Evolutionary conservation across 2,888 invertebrate genomes (phyloP).

Genomic region (Hybos culiciformis): DNA sequence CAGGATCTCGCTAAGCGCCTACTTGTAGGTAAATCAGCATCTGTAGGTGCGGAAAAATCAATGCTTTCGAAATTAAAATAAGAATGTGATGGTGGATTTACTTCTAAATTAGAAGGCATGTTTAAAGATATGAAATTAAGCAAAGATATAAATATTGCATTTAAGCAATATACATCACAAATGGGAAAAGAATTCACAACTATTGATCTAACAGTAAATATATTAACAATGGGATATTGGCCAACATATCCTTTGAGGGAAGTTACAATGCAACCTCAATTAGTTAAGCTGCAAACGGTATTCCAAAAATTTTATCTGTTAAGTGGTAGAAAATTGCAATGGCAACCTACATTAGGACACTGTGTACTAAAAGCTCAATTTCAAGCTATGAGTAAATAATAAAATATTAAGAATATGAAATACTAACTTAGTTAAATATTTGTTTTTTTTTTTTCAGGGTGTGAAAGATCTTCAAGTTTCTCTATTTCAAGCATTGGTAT

Average conservation of each 20-base stretch:
- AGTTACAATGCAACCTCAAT: conserved; percentile 77
- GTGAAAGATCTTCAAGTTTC: conserved; percentile 94
- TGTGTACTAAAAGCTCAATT: conserved; percentile 87
- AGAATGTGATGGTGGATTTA: conserved; percentile 98
- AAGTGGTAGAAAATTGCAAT: conserved; percentile 92
- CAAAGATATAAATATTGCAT: conserved; percentile 90
- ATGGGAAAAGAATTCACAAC: conserved; percentile 33
- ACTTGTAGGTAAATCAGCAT: conserved; percentile 95
- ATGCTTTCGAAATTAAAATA: conserved; percentile 99
- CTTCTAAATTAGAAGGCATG: conserved; percentile 98
- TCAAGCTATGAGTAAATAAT: conserved; percentile 49
- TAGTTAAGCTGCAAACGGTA: conserved; percentile 86
- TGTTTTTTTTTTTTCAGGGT: conserved; percentile 40
- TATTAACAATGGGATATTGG: conserved; percentile 98
- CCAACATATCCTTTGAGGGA: conserved; percentile 89
- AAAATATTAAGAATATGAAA: too few species aligned
- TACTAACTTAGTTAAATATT: too few species aligned
- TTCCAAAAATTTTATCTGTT: conserved; percentile 95
- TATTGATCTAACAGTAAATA: conserved; percentile 86
- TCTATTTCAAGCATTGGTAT: conserved; percentile 87
- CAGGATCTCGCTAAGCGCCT: conserved; percentile 88
- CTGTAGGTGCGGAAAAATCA: conserved; percentile 98
- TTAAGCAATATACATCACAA: conserved; percentile 56
- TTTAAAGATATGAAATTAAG: conserved; percentile 99
- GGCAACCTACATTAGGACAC: conserved; percentile 98